Evolutionary conservation across 1,140 invertebrate species (phyloP), one percentile per base, ranked within the genome.

Genomic region (Hydropsyche tenuis): DNA sequence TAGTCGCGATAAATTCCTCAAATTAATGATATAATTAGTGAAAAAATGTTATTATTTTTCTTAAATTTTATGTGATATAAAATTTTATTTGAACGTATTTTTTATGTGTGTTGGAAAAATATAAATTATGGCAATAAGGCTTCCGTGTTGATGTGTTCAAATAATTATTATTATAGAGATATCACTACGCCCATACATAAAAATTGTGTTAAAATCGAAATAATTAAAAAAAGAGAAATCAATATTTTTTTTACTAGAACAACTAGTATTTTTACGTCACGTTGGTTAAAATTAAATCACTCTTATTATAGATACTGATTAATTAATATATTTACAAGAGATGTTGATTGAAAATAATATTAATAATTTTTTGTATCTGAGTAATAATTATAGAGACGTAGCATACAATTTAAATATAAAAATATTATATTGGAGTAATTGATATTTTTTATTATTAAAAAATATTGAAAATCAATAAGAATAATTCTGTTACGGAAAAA

Each of bases 271-370:
- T 65, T 73, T 65, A 60, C 60, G 60, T 66, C 62, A 51, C 56
- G 23, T 60, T 60, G 43, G 23, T 43, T 65, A 27, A 20, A 65
- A 62, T 81, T 83, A 82, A 82, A 84, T 80, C 48, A 53, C 16
- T 53, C 48, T 53, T 53, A 53, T 82, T 84, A 85, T 82, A 81
- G 80, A 84, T 84, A 84, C 82, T 83, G 84, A 85, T 83, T 84
- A 85, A 84, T 81, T 84, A 84, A 83, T 83, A 84, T 83, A 82
- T 82, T 82, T 82, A 83, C 82, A 80, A 79, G 83, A 85, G 82
- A 83, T 81, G 82, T 83, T 84, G 83, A 84, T 84, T 83, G 82
- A 82, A 84, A 85, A 82, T 79, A 83, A 84, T 83, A 81, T 37
- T 83, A 25, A 60, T 60, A 60, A 85, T 16, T 37, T 70, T 70